phyloP scores from a whole-genome alignment of 2,113 vertebrate genomes.

The Carollia perspicillata region DNA sequence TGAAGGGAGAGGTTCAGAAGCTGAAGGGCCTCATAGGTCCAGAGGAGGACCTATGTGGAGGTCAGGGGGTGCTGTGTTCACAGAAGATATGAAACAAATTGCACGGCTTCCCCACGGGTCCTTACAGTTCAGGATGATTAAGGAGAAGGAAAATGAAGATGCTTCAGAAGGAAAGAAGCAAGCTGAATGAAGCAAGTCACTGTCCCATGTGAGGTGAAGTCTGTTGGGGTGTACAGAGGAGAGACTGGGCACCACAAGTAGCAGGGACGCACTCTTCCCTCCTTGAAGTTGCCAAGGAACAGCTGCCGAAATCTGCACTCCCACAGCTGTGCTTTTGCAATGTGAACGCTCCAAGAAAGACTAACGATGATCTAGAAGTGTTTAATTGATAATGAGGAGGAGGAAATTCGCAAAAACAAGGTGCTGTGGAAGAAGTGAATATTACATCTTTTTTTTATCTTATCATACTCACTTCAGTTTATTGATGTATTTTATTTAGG shows the following conservation, averaged over 20 bases:
- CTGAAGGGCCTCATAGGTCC: background rate
- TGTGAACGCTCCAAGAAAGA: background rate
- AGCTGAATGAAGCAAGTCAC: background rate
- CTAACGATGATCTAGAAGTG: background rate
- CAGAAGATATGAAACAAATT: background rate
- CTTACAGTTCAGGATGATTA: background rate
- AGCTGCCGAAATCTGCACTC: background rate
- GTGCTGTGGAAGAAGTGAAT: background rate
- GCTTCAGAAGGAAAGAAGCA: background rate
- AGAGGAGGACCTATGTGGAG: background rate
- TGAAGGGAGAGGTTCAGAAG: background rate
- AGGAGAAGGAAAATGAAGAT: background rate
- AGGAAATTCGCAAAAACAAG: background rate
- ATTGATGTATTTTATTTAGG: background rate
- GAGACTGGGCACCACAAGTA: background rate
- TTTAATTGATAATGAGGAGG: background rate
- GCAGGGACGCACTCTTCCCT: accelerated
- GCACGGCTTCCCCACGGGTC: background rate
- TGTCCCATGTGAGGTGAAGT: background rate
- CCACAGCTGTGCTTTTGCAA: background rate
- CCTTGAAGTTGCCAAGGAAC: background rate
- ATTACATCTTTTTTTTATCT: background rate
- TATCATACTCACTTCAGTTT: background rate
- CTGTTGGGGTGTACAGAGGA: background rate
- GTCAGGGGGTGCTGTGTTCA: background rate